Evolutionary conservation across 2,888 invertebrate genomes (phyloP).

Genomic region (Pemphredon lugubris): DNA sequence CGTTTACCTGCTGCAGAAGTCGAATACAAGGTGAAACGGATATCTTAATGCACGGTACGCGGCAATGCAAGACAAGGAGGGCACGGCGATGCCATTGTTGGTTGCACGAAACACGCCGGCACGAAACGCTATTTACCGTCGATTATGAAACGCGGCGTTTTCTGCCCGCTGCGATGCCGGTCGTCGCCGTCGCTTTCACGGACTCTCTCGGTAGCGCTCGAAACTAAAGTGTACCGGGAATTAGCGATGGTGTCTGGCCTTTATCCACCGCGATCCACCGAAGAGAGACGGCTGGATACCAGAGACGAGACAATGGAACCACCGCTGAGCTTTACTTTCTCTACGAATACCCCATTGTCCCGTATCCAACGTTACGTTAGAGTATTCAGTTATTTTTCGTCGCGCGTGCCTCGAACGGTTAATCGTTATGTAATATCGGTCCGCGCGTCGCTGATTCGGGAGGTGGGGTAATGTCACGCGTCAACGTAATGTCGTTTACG

Average conservation of each 20-base stretch:
- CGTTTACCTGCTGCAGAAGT: too few species aligned
- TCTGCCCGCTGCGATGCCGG: slow-evolving; percentile 8
- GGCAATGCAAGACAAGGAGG: slow-evolving; percentile 19
- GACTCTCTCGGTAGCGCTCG: slow-evolving; percentile 9
- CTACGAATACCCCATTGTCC: slow-evolving; percentile 13
- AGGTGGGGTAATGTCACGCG: too few species aligned
- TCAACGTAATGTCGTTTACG: too few species aligned
- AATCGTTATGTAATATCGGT: slow-evolving; percentile 12
- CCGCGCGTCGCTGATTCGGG: background rate
- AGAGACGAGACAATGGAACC: slow-evolving; percentile 17
- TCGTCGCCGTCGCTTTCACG: slow-evolving; percentile 6
- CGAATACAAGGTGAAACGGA: slow-evolving; percentile 32
- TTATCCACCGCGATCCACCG: slow-evolving; percentile 22
- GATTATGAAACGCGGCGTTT: slow-evolving; percentile 58
- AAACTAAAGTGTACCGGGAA: slow-evolving; percentile 26
- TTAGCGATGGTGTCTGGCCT: slow-evolving; percentile 26
- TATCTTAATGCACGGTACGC: slow-evolving; percentile 47
- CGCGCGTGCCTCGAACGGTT: background rate
- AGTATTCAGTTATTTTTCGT: background rate
- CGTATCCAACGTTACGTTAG: background rate
- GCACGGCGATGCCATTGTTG: slow-evolving; percentile 43
- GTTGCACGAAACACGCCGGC: slow-evolving; percentile 20
- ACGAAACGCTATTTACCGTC: slow-evolving; percentile 46
- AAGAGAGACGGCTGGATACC: slow-evolving; percentile 18
- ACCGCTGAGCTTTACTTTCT: slow-evolving; percentile 6